A percentile compares a stretch with the other conserved stretches of the same genome.
Evolutionary conservation across 1,140 invertebrate genomes (phyloP).

Genomic region (Eriosoma lanigerum): DNA sequence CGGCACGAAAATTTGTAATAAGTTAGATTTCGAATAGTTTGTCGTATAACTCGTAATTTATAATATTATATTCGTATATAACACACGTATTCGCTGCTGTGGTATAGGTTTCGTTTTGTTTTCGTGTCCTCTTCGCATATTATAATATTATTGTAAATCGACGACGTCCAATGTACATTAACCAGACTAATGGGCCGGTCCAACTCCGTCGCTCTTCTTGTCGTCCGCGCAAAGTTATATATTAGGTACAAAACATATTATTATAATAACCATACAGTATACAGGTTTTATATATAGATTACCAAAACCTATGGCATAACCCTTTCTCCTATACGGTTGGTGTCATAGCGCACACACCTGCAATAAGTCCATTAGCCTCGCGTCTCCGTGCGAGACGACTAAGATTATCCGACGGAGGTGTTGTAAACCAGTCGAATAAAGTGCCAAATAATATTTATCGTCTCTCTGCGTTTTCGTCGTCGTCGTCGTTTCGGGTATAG

Average conservation of each 20-base stretch:
- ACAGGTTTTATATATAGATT: background rate
- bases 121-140: no score
- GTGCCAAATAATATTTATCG: constrained; percentile 33
- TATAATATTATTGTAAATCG: no score
- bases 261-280: background rate
- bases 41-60: no score
- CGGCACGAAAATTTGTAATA: no score
- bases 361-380: constrained; percentile 11
- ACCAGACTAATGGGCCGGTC: constrained; percentile 32
- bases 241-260: background rate
- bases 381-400: background rate
- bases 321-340: background rate
- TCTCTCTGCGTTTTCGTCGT: background rate
- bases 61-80: no score
- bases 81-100: no score
- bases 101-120: no score
- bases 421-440: constrained; percentile 33
- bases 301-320: no score
- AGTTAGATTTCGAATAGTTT: no score
- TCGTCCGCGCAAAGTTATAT: background rate
- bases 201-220: background rate
- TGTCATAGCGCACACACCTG: background rate
- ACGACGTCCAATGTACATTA: background rate
- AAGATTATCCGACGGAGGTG: background rate
- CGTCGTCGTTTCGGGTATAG: constrained; percentile 5